Percentiles rank a stretch among this genome's conserved stretches.
phyloP scores from a whole-genome alignment of 2,888 invertebrate genomes.

The Ichneumoninae sp. region DNA sequence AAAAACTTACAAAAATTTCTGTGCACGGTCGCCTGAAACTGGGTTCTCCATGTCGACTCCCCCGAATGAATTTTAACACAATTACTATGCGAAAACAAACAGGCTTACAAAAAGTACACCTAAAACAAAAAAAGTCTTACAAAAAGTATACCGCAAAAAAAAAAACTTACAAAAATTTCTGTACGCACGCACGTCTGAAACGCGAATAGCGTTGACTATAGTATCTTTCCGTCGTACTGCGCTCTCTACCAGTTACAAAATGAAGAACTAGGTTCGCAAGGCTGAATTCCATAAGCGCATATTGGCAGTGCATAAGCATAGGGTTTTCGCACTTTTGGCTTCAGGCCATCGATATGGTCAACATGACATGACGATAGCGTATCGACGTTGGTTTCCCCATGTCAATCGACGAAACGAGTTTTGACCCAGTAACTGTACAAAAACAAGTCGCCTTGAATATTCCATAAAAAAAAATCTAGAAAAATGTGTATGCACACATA shows the following conservation, averaged over 20 bases:
- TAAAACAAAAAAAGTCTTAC: background rate
- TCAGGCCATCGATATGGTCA: too few species aligned
- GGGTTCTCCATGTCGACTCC: too few species aligned
- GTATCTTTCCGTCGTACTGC: conserved; percentile 3
- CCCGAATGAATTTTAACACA: background rate
- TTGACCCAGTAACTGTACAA: conserved; percentile 6
- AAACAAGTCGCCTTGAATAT: background rate
- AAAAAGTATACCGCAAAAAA: background rate
- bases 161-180: conserved; percentile 33
- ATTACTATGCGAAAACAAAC: background rate
- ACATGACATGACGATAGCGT: too few species aligned
- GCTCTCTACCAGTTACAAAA: conserved; percentile 22
- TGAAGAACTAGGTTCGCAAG: conserved; percentile 25
- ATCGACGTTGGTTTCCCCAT: background rate
- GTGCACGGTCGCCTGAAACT: too few species aligned
- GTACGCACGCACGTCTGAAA: conserved; percentile 14
- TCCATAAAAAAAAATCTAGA: conserved; percentile 9
- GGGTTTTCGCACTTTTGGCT: too few species aligned
- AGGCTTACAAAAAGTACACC: background rate
- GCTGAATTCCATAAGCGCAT: background rate
- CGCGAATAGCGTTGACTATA: conserved; percentile 12
- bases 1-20: too few species aligned
- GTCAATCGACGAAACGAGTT: background rate
- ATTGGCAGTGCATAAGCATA: too few species aligned
- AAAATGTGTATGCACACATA: conserved; percentile 14